Evolutionary conservation across 2,797 vertebrate genomes (phyloP).

Genomic region (Menidia menidia): DNA sequence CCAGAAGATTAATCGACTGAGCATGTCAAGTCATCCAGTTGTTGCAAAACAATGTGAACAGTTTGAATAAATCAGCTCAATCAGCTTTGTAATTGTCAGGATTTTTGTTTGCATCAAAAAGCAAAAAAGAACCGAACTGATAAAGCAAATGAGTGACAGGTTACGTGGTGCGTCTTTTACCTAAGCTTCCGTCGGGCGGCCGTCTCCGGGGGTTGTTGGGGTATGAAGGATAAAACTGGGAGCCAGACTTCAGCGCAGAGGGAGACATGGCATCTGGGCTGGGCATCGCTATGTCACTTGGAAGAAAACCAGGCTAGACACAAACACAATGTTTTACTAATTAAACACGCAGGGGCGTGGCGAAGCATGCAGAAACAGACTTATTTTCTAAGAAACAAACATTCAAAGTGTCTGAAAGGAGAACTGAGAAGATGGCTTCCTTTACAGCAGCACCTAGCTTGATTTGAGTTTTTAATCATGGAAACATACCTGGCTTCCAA

Average conservation of each 20-base stretch:
- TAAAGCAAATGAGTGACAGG: neutral
- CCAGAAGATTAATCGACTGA: too few relatives aligned
- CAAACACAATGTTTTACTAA: conserved; percentile 38
- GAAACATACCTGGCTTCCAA: conserved; percentile 86
- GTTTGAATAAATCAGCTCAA: neutral
- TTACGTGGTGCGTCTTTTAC: conserved; percentile 74
- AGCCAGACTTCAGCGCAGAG: conserved; percentile 89
- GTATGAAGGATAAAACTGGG: conserved; percentile 93
- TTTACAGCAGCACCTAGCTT: conserved; percentile 23
- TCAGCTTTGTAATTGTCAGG: neutral
- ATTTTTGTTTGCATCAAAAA: neutral
- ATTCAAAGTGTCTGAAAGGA: conserved; percentile 66
- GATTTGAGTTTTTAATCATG: neutral
- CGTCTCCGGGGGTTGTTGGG: conserved; percentile 92
- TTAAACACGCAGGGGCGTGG: conserved; percentile 17
- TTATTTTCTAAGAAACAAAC: conserved; percentile 55
- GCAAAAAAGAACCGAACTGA: neutral
- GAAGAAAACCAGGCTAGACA: conserved; percentile 90
- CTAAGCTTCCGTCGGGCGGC: conserved; percentile 90
- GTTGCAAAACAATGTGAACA: too few relatives aligned
- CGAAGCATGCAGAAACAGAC: conserved; percentile 19
- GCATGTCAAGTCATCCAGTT: neutral
- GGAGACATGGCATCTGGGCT: conserved; percentile 94
- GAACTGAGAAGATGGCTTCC: conserved; percentile 60
- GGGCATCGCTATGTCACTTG: conserved; percentile 90